These are phyloP conservation scores for Coccyzus lansbergi DNA, from an alignment of 2,797 vertebrate species.

Conservation along the genomic window DNA sequence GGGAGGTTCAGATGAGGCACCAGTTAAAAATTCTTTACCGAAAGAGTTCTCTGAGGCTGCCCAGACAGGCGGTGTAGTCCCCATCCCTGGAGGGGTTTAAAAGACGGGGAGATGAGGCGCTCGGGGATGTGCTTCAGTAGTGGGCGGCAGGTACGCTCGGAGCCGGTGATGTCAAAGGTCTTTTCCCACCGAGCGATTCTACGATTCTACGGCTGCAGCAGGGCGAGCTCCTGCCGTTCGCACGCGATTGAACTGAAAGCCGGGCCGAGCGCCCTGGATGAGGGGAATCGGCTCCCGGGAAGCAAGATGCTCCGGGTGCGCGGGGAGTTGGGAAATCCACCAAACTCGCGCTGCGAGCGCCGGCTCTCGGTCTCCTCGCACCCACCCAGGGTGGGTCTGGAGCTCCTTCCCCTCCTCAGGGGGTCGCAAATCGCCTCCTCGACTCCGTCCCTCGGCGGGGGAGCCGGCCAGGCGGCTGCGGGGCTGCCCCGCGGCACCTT, in stretches of 20 bases:
- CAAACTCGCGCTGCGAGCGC: background rate
- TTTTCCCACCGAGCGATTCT: too few relatives aligned
- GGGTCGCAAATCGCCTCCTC: background rate
- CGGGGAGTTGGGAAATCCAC: background rate
- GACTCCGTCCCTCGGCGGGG: background rate
- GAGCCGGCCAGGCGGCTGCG: background rate
- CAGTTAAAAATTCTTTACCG: too few relatives aligned
- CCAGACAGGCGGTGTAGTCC: too few relatives aligned
- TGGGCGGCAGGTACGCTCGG: too few relatives aligned
- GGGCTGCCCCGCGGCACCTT: background rate
- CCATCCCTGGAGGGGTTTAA: too few relatives aligned
- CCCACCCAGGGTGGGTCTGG: background rate
- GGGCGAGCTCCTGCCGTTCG: background rate
- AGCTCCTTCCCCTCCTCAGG: background rate
- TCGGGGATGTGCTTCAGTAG: too few relatives aligned
- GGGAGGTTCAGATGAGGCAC: too few relatives aligned
- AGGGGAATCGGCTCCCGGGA: background rate
- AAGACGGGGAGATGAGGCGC: too few relatives aligned
- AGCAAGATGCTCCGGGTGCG: background rate
- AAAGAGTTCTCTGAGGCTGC: too few relatives aligned
- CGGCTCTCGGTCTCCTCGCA: background rate
- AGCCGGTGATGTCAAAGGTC: too few relatives aligned
- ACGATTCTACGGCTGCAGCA: background rate
- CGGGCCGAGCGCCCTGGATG: background rate
- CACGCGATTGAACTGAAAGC: background rate